Percentiles rank a stretch among this genome's conserved stretches.
phyloP scores from a whole-genome alignment of 2,888 invertebrate species.

The Raillietiella orientalis region DNA sequence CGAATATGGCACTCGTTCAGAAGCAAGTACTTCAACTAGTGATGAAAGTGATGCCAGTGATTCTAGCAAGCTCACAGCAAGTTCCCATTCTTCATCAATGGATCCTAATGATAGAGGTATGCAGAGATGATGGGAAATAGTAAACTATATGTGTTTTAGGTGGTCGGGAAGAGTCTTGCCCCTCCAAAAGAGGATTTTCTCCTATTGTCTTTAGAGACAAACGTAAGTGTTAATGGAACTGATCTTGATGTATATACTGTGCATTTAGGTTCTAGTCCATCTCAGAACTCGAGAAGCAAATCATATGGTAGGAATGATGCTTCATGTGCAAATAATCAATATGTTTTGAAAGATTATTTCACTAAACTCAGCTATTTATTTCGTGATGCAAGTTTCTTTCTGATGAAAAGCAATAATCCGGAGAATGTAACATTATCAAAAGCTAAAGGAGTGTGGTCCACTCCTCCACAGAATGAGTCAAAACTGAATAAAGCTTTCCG shows the following conservation, averaged over 20 bases:
- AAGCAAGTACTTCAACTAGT: constrained; percentile 50
- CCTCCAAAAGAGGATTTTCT: too few species aligned
- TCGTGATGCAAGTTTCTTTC: constrained; percentile 68
- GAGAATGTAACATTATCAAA: constrained; percentile 86
- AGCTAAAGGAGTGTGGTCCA: constrained; percentile 88
- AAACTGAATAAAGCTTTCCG: constrained; percentile 78
- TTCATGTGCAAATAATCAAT: too few species aligned
- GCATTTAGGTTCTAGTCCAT: too few species aligned
- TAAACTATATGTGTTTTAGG: too few species aligned
- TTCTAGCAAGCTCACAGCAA: constrained; percentile 43
- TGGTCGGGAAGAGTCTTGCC: too few species aligned
- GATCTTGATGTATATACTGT: too few species aligned
- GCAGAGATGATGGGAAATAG: too few species aligned
- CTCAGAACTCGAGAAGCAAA: too few species aligned
- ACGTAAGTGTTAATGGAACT: too few species aligned
- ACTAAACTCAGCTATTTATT: constrained; percentile 65
- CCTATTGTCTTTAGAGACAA: constrained; percentile 6
- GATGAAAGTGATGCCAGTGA: constrained; percentile 27
- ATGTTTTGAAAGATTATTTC: constrained; percentile 8
- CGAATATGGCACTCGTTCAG: constrained; percentile 46
- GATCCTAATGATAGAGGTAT: too few species aligned
- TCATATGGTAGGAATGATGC: too few species aligned
- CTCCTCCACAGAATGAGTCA: constrained; percentile 81
- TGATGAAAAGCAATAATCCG: constrained; percentile 90
- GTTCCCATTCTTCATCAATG: constrained; percentile 28